phyloP scores from a whole-genome alignment of 2,797 vertebrate genomes.

The Benthosema pterotum region DNA sequence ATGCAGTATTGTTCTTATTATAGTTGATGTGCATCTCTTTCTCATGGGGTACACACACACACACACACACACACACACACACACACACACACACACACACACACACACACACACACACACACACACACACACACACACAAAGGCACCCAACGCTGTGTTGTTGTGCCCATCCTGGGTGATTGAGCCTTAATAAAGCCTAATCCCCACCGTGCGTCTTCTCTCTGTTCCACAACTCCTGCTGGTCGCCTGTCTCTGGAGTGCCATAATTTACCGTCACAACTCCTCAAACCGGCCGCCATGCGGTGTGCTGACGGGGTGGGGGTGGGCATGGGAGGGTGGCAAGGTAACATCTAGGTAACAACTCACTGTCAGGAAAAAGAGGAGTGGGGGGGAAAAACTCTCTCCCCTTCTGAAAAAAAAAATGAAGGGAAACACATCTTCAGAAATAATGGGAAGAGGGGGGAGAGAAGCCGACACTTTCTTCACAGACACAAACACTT shows the following conservation, averaged over 20 bases:
- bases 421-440: slow-evolving; percentile 49
- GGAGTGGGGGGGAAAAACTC: slow-evolving; percentile 35
- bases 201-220: slow-evolving; percentile 70
- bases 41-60: slow-evolving; percentile 38
- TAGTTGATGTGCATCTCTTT: slow-evolving; percentile 60
- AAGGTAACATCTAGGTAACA: slow-evolving; percentile 44
- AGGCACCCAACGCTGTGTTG: slow-evolving; percentile 48
- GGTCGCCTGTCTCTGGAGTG: slow-evolving; percentile 74
- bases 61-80: neutral
- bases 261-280: slow-evolving; percentile 81
- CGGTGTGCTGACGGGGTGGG: slow-evolving; percentile 61
- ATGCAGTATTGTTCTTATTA: slow-evolving; percentile 61
- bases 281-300: slow-evolving; percentile 73
- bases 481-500: slow-evolving; percentile 66
- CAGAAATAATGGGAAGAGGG: slow-evolving; percentile 68
- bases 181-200: slow-evolving; percentile 78
- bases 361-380: slow-evolving; percentile 58
- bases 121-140: slow-evolving; percentile 40
- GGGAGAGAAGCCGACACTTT: slow-evolving; percentile 37
- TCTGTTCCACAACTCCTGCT: slow-evolving; percentile 75
- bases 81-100: neutral
- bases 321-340: slow-evolving; percentile 36
- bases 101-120: slow-evolving; percentile 39
- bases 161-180: slow-evolving; percentile 59
- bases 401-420: slow-evolving; percentile 39